Conservation (phyloP, 2,888 invertebrate genomes). For the Phymatocera aterrima region DNA sequence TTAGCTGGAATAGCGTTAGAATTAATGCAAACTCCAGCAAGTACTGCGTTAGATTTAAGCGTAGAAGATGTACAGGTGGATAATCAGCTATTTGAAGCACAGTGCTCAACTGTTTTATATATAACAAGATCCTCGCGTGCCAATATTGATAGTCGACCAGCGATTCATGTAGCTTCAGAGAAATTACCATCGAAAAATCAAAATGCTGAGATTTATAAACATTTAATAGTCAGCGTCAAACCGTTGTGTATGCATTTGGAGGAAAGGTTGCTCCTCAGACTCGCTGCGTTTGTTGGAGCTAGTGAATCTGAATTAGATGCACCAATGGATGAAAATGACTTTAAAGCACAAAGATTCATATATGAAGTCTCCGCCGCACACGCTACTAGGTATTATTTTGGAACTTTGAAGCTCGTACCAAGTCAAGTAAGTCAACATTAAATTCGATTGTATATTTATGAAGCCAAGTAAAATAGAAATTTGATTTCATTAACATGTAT, state of each 20-base stretch:
- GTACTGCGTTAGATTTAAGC: slow-evolving; percentile 82
- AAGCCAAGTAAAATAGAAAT: background rate
- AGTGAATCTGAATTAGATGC: slow-evolving; percentile 78
- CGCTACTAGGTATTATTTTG: slow-evolving; percentile 92
- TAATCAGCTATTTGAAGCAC: slow-evolving; percentile 87
- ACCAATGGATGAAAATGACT: slow-evolving; percentile 85
- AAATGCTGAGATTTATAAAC: slow-evolving; percentile 93
- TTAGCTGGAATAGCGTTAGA: slow-evolving; percentile 82
- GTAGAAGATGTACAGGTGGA: slow-evolving; percentile 86
- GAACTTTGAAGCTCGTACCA: slow-evolving; percentile 86
- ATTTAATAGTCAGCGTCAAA: slow-evolving; percentile 87
- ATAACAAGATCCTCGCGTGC: slow-evolving; percentile 78
- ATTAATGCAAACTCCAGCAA: slow-evolving; percentile 76
- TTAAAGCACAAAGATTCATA: slow-evolving; percentile 87
- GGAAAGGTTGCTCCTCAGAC: slow-evolving; percentile 87
- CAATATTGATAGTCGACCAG: slow-evolving; percentile 80
- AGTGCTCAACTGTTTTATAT: slow-evolving; percentile 90
- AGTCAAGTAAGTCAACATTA: slow-evolving; percentile 78
- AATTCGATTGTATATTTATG: background rate
- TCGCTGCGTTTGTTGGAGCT: slow-evolving; percentile 80
- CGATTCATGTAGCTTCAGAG: slow-evolving; percentile 88
- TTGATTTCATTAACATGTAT: background rate
- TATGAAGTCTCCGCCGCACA: slow-evolving; percentile 88
- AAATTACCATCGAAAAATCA: slow-evolving; percentile 80
- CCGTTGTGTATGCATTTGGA: slow-evolving; percentile 92